Percentiles rank a stretch among this genome's conserved stretches.
These are phyloP conservation scores for Diadophis punctatus DNA, from an alignment of 2,113 vertebrate genomes.

Conservation along the genomic window DNA sequence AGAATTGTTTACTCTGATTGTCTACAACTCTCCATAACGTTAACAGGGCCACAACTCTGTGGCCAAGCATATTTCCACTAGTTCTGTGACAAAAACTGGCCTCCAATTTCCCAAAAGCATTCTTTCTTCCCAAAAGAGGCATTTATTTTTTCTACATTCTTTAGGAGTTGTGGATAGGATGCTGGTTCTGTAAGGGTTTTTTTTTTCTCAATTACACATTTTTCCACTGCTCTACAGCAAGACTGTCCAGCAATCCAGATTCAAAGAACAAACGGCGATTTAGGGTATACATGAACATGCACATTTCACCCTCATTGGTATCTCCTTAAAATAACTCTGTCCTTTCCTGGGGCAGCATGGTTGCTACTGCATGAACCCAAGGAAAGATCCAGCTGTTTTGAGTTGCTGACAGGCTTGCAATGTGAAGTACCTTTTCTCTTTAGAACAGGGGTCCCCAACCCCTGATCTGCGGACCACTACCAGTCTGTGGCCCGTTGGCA, in stretches of 20 bases:
- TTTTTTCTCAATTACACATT: background rate
- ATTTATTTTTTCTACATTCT: background rate
- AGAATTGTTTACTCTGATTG: background rate
- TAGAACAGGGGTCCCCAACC: background rate
- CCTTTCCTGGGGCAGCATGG: background rate
- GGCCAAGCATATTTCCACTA: background rate
- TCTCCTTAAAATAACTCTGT: background rate
- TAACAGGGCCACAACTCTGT: background rate
- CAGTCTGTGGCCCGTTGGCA: background rate
- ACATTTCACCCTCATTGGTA: background rate
- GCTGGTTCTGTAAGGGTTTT: background rate
- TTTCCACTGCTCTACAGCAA: background rate
- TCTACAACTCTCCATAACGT: background rate
- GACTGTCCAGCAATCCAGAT: background rate
- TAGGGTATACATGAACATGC: background rate
- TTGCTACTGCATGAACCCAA: background rate
- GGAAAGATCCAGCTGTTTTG: background rate
- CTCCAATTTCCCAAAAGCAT: background rate
- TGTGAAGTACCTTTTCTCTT: background rate
- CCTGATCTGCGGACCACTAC: background rate
- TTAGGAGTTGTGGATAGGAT: background rate
- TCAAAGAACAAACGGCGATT: background rate
- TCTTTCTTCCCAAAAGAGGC: background rate
- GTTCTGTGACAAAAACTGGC: background rate
- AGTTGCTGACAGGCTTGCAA: background rate